phyloP scores from a whole-genome alignment of 2,113 vertebrate species.

The Cephalopterus ornatus region DNA sequence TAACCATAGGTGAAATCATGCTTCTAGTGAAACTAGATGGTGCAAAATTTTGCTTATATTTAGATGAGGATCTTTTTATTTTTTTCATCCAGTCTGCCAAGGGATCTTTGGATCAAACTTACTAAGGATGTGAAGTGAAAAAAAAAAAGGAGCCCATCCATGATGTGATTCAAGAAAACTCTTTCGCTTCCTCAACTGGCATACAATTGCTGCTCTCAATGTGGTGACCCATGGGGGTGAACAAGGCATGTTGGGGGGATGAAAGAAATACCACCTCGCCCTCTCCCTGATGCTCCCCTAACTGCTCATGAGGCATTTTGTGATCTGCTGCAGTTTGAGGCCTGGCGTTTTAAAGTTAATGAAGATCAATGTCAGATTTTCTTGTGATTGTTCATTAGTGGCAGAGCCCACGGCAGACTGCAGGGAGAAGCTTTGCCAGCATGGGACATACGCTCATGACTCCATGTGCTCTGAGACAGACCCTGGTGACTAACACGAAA shows the following conservation, averaged over 20 bases:
- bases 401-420: background rate
- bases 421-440: background rate
- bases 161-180: background rate
- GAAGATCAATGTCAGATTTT: background rate
- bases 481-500: background rate
- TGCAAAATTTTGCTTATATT: background rate
- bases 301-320: background rate
- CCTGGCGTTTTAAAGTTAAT: background rate
- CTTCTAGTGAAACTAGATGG: background rate
- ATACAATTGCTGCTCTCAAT: background rate
- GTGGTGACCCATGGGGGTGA: background rate
- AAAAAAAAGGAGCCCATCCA: background rate
- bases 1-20: background rate
- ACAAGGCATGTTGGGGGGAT: background rate
- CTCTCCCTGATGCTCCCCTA: background rate
- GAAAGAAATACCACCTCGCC: background rate
- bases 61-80: background rate
- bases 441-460: background rate
- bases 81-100: background rate
- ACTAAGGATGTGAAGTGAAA: background rate
- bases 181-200: background rate
- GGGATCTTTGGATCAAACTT: background rate
- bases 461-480: fast-evolving
- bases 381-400: background rate
- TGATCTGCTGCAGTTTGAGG: background rate